Base-by-base conservation (phyloP, 2,888 invertebrate species). In the Hypolimnas misippus region DNA sequence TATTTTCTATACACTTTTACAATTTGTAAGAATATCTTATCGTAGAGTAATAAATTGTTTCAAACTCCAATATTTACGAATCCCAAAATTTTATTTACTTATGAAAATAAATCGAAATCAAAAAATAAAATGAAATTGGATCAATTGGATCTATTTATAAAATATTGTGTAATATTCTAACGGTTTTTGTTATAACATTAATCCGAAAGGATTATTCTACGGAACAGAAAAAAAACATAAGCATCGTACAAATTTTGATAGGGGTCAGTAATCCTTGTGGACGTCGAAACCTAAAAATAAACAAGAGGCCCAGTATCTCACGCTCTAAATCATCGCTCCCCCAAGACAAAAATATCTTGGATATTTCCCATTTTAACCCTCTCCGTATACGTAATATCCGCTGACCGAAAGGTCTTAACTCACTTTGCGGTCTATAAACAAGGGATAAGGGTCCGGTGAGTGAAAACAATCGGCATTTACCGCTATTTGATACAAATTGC, bases 251-350 rank as follows among this genome's bases (percentile, higher is more conserved):
- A 31, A 38, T 54, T 50, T 35, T 62, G 50, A 58, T 63, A 65
- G 65, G 67, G 68, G 70, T 70, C 68, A 74, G 78, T 82, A 55
- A 56, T 59, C 56, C 52, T 78, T 75, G 76, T 79, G 74, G 79
- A 74, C 70, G 69, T 66, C 63, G 69, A 67, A 68, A 63, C 65
- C 69, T 55, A 63, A 74, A 78, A 76, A 81, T 78, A 84, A 81
- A 78, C 73, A 76, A 65, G 64, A 66, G 65, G 73, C 68, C 65
- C 72, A 66, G 71, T 80, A 82, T 82, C 82, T 75, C 75, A 74
- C 74, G 72, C 75, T 77, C 78, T 83, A 83, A 83, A 86, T 84
- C 82, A 81, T 78, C 69, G 69, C 75, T 76, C 72, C 78, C 76
- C 73, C 73, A 72, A 72, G 77, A 77, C 77, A 76, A 81, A 82